These are phyloP conservation scores for Torymus auratus DNA, from an alignment of 2,888 invertebrate species.

Conservation along the genomic window DNA sequence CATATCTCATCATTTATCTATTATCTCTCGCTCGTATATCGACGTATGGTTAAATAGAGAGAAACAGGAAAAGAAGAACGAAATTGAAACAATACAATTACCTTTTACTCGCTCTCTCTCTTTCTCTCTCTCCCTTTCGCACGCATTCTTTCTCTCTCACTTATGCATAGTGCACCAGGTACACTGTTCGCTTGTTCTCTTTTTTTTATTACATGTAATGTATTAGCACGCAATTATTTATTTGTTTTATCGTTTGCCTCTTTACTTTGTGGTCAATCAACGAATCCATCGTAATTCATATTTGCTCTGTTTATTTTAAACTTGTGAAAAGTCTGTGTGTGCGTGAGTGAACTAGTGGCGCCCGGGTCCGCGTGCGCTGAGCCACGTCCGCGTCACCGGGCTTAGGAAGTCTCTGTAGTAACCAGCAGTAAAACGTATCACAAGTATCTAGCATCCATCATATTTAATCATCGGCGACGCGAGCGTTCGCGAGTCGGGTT, in stretches of 20 bases:
- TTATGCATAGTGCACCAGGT: conserved; percentile 30
- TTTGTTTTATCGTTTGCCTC: conserved; percentile 35
- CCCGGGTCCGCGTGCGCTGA: conserved; percentile 58
- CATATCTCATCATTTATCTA: conserved; percentile 58
- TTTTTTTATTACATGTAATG: conserved; percentile 66
- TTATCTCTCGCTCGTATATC: conserved; percentile 47
- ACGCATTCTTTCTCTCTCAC: conserved; percentile 36
- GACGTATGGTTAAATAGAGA: conserved; percentile 9
- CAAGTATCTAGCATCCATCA: conserved; percentile 76
- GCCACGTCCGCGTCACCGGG: conserved; percentile 69
- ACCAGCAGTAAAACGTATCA: conserved; percentile 77
- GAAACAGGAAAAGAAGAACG: conserved; percentile 20
- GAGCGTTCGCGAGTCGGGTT: conserved; percentile 62
- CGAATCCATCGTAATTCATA: conserved; percentile 65
- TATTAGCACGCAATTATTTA: conserved; percentile 68
- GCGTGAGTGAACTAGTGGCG: conserved; percentile 77
- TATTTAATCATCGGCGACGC: conserved; percentile 69
- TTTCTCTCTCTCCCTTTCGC: conserved; percentile 28
- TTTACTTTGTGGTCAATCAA: conserved; percentile 69
- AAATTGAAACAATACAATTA: conserved; percentile 22
- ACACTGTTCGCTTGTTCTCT: not conserved
- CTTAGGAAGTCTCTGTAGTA: conserved; percentile 77
- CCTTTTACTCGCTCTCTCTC: conserved; percentile 32
- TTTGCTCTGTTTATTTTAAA: conserved; percentile 37
- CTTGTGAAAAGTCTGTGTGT: conserved; percentile 68